A percentile compares a stretch with the other conserved stretches of the same genome.
Conservation (phyloP, 2,113 vertebrate genomes). For the Suncus etruscus region DNA sequence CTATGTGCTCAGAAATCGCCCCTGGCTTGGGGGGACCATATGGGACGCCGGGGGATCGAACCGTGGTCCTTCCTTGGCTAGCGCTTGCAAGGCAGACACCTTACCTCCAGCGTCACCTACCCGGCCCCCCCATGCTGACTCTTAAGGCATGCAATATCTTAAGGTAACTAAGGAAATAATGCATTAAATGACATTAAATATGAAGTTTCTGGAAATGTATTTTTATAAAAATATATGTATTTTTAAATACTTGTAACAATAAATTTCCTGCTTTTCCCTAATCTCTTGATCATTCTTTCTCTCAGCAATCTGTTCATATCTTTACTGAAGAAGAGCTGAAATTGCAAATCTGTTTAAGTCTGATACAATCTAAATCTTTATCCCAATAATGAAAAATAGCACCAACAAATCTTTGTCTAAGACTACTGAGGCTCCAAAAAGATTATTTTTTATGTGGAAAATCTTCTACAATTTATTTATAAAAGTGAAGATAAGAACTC, state of each 20-base stretch:
- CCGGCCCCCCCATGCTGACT: not conserved
- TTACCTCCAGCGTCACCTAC: too few species aligned
- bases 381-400: slow-evolving; percentile 57
- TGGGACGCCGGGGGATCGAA: too few species aligned
- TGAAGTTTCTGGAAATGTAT: not conserved
- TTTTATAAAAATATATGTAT: slow-evolving; percentile 58
- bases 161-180: not conserved
- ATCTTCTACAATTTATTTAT: slow-evolving; percentile 51
- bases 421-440: slow-evolving; percentile 44
- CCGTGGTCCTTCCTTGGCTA: too few species aligned
- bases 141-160: slow-evolving; percentile 35
- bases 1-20: too few species aligned
- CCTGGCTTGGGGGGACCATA: too few species aligned
- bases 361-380: slow-evolving; percentile 72
- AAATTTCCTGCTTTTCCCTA: not conserved
- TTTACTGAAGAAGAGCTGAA: slow-evolving; percentile 64
- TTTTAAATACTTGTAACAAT: slow-evolving; percentile 43
- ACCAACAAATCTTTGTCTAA: slow-evolving; percentile 37
- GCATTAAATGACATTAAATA: not conserved
- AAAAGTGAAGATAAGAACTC: slow-evolving; percentile 49
- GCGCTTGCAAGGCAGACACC: too few species aligned
- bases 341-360: slow-evolving; percentile 64
- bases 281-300: slow-evolving; percentile 4
- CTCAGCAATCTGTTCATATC: slow-evolving; percentile 59
- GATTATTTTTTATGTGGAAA: slow-evolving; percentile 42